Evolutionary conservation across 2,113 vertebrate species (phyloP).

Genomic region (Aptenodytes forsteri): DNA sequence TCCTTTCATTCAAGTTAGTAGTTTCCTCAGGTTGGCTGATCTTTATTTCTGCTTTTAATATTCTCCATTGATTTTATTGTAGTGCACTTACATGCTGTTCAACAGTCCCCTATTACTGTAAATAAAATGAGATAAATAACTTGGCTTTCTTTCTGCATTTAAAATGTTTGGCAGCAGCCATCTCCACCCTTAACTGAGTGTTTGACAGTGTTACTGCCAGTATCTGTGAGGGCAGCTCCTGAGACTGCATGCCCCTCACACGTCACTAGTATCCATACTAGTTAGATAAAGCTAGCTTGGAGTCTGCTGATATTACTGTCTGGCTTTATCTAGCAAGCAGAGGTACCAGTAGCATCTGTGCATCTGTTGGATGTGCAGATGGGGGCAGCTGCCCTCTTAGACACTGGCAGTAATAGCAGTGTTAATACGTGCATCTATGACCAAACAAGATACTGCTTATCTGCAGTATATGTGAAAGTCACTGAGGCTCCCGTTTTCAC

Average conservation of each 20-base stretch:
- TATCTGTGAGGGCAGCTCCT: not conserved
- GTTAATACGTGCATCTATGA: not conserved
- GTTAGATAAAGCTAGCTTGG: constrained; percentile 19
- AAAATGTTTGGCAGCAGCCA: constrained; percentile 2
- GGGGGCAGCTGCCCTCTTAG: constrained; percentile 12
- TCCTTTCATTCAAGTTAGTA: not conserved
- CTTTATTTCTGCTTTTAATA: constrained; percentile 58
- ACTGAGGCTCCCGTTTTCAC: not conserved
- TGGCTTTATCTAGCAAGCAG: constrained; percentile 33
- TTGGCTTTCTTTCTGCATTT: constrained; percentile 8
- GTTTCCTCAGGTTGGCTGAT: not conserved
- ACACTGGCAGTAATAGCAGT: not conserved
- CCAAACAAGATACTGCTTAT: constrained; percentile 15
- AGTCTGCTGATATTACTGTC: not conserved
- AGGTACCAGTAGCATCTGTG: constrained; percentile 22
- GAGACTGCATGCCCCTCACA: not conserved
- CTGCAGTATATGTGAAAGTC: not conserved
- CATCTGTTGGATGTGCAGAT: constrained; percentile 5
- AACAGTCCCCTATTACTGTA: constrained; percentile 30
- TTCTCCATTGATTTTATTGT: constrained; percentile 45
- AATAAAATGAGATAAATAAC: constrained; percentile 59
- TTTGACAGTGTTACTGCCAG: not conserved
- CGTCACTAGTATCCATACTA: not conserved
- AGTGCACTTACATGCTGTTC: constrained; percentile 23
- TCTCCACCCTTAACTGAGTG: not conserved